Evolutionary conservation across 2,888 invertebrate genomes (phyloP), one percentile per base, ranked within the genome.

Genomic region (Gastrophysa polygoni): DNA sequence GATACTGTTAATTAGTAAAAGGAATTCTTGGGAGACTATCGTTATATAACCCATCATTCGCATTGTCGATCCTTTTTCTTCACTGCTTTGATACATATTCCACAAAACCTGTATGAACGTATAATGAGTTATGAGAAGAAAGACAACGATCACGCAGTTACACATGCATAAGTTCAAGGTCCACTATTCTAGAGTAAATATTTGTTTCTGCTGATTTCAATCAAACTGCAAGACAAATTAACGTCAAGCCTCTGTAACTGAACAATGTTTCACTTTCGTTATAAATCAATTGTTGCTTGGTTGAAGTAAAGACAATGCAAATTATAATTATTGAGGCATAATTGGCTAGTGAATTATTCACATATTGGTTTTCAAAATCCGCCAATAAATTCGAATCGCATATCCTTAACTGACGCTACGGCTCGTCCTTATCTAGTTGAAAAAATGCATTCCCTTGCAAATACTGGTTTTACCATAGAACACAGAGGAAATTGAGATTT

Each of bases 81-180:
- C 49, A 49, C 54, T 16, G 51, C 49, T 62, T 59, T 24, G 59
- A 47, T 50, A 51, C 43, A 43, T 43, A 59, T 55, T 55, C 56
- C 51, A 50, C 50, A 59, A 48, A 51, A 59, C 59, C 55, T 55
- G 55, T 50, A 17, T 49, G 56, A 4, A 38, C 38, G 38, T 14
- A 29, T 54, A 49, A 54, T 24, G 50, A 59, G 34, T 44, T 54
- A 20, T 46, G 17, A 32, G 34, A 54, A 58, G 58, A 57, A 51
- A 14, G 34, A 32, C 34, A 24, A 54, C 50, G 58, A 58, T 62
- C 49, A 38, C 17, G 44, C 46, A 51, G 10, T 44, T 29, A 28
- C 21, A 38, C 20, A 38, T 29, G 44, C 46, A 51, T 63, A 59
- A 63, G 59, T 58, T 63, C 63, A 63, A 63, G 63, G 63, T 28